Evolutionary conservation across 2,888 invertebrate genomes (phyloP).

Genomic region (Melieria omissa): DNA sequence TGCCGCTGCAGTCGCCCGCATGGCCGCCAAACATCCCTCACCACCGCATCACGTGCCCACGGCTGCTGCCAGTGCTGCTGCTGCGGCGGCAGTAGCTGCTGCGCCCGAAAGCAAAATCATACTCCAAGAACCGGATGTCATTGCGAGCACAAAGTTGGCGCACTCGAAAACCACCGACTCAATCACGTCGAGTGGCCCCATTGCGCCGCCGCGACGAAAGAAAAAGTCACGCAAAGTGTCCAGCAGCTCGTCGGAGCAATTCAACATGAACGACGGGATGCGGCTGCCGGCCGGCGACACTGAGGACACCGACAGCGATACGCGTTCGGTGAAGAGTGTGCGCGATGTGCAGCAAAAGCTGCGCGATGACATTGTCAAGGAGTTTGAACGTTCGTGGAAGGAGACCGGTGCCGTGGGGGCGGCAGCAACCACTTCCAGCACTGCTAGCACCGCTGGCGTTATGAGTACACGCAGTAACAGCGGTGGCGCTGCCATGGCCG

Average conservation of each 20-base stretch:
- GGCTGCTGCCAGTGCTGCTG: slow-evolving; percentile 35
- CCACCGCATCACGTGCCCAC: slow-evolving; percentile 6
- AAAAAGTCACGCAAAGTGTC: slow-evolving; percentile 70
- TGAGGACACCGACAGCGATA: slow-evolving; percentile 62
- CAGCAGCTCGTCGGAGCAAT: slow-evolving; percentile 65
- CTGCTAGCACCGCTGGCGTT: background rate
- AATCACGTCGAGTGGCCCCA: slow-evolving; percentile 68
- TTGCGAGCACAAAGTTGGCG: slow-evolving; percentile 86
- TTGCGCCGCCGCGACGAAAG: slow-evolving; percentile 84
- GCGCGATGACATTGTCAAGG: slow-evolving; percentile 67
- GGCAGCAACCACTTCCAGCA: background rate
- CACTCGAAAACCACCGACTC: slow-evolving; percentile 67
- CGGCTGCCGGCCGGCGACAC: slow-evolving; percentile 56
- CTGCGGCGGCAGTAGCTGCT: slow-evolving; percentile 35
- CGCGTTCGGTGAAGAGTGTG: slow-evolving; percentile 60
- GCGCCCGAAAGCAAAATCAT: slow-evolving; percentile 53
- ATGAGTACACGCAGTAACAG: slow-evolving; percentile 7
- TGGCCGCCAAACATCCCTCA: slow-evolving; percentile 1
- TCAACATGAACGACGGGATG: slow-evolving; percentile 62
- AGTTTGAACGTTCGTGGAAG: slow-evolving; percentile 83
- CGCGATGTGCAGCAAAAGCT: slow-evolving; percentile 63
- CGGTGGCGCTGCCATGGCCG: background rate
- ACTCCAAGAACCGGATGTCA: slow-evolving; percentile 85
- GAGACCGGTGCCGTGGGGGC: slow-evolving; percentile 62
- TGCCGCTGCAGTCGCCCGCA: background rate